These are phyloP conservation scores for Montipora efflorescens DNA, from an alignment of 64 coral and sea anemone genomes.

Conservation along the genomic window DNA sequence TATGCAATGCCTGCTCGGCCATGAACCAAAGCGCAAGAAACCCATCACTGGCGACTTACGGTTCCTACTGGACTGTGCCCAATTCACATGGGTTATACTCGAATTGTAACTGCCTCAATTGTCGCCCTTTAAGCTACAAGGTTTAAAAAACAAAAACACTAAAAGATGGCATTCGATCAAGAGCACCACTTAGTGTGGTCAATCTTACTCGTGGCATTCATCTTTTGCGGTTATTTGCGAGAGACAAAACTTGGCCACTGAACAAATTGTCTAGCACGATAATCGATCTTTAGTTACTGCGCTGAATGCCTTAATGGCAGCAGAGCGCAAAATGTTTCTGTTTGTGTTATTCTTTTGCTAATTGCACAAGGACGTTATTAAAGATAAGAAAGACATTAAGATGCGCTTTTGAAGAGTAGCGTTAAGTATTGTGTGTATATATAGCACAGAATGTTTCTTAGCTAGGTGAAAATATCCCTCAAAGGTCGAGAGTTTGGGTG, in stretches of 20 bases:
- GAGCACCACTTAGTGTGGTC: neutral
- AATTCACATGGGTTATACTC: neutral
- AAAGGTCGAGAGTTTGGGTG: neutral
- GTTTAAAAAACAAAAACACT: neutral
- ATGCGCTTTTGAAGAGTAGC: neutral
- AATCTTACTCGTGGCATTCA: neutral
- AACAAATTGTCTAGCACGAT: neutral
- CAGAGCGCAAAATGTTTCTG: neutral
- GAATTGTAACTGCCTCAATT: slow-evolving; percentile 21
- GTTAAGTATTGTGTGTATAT: neutral
- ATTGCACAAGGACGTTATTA: slow-evolving; percentile 4
- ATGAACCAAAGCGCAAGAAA: slow-evolving; percentile 3
- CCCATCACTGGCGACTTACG: neutral
- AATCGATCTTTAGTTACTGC: slow-evolving; percentile 7
- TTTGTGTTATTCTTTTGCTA: slow-evolving; percentile 33
- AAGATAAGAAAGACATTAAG: slow-evolving; percentile 9
- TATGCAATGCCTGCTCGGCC: slow-evolving; percentile 15
- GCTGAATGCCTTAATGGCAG: neutral
- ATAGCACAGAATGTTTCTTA: neutral
- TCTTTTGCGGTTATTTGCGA: neutral
- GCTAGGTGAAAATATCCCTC: neutral
- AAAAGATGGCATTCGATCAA: neutral
- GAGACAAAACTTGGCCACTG: neutral
- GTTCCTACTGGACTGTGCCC: slow-evolving; percentile 13
- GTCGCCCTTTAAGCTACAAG: neutral